Conservation (phyloP, 2,888 invertebrate species). For the Harpalus rufipes region DNA sequence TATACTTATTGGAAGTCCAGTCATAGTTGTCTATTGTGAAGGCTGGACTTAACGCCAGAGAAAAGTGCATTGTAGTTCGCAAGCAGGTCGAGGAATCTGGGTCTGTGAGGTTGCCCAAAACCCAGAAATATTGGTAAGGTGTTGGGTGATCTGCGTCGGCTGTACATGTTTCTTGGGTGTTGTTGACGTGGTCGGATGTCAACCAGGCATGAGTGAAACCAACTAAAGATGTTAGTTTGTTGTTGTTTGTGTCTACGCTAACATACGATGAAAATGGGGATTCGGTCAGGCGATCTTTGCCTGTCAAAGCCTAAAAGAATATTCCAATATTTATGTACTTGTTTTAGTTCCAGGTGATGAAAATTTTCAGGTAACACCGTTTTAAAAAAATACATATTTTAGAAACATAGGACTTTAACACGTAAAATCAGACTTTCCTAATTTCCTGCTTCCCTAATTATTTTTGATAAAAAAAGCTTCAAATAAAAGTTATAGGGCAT, state of each 20-base stretch:
- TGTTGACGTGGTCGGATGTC: constrained; percentile 77
- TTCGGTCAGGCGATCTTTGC: constrained; percentile 71
- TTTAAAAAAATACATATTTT: too few species aligned
- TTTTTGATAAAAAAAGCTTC: too few species aligned
- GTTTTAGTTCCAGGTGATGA: too few species aligned
- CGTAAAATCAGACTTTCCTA: too few species aligned
- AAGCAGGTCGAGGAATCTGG: constrained; percentile 84
- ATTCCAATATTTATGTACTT: constrained; percentile 11
- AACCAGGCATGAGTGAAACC: constrained; percentile 82
- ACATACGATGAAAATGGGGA: constrained; percentile 80
- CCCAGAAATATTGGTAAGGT: constrained; percentile 79
- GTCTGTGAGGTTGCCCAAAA: constrained; percentile 79
- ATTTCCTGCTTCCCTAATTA: too few species aligned
- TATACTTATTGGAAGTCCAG: constrained; percentile 87
- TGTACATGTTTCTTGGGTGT: constrained; percentile 77
- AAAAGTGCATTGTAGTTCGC: constrained; percentile 86
- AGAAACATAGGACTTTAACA: too few species aligned
- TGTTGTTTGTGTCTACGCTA: constrained; percentile 79
- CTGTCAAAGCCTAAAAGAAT: constrained; percentile 55
- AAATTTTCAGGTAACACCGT: too few species aligned
- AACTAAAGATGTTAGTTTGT: constrained; percentile 80
- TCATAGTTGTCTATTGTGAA: constrained; percentile 87
- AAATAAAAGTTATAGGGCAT: too few species aligned
- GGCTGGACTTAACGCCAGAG: constrained; percentile 90
- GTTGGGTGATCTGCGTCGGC: constrained; percentile 75